phyloP scores from a whole-genome alignment of 2,888 invertebrate species.

The Pomacea canaliculata region DNA sequence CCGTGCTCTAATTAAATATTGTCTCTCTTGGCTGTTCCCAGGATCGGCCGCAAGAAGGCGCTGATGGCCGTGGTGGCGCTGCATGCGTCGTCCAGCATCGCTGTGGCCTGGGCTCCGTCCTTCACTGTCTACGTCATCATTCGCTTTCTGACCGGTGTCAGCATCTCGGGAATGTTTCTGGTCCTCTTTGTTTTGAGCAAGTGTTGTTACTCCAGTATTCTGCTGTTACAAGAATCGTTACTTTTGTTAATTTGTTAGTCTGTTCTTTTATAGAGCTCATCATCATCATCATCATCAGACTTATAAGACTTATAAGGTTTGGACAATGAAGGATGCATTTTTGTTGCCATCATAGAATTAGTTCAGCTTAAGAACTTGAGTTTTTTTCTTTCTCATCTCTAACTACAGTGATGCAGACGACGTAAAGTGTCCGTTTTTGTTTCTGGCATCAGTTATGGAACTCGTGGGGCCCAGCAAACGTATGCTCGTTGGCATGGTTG shows the following conservation, averaged over 20 bases:
- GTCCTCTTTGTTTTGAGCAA: constrained; percentile 57
- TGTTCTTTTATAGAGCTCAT: no score
- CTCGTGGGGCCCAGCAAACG: constrained; percentile 39
- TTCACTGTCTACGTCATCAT: constrained; percentile 49
- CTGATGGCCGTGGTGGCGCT: constrained; percentile 43
- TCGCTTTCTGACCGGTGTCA: constrained; percentile 50
- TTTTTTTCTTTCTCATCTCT: not conserved
- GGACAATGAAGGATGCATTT: no score
- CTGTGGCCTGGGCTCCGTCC: constrained; percentile 44
- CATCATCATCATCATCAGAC: no score
- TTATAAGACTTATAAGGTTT: no score
- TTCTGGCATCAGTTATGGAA: constrained; percentile 35
- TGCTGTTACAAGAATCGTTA: not conserved
- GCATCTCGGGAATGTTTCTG: constrained; percentile 52
- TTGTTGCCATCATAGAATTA: not conserved
- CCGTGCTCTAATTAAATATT: not conserved
- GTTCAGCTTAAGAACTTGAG: not conserved
- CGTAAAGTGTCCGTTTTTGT: not conserved
- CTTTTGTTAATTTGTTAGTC: not conserved
- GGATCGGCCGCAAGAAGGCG: constrained; percentile 54
- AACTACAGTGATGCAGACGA: not conserved
- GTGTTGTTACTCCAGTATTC: not conserved
- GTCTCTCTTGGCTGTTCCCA: constrained; percentile 29
- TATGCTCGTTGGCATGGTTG: constrained; percentile 37
- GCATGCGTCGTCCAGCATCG: constrained; percentile 42